Conservation (phyloP, 2,113 vertebrate genomes). For the Lethenteron reissneri region DNA sequence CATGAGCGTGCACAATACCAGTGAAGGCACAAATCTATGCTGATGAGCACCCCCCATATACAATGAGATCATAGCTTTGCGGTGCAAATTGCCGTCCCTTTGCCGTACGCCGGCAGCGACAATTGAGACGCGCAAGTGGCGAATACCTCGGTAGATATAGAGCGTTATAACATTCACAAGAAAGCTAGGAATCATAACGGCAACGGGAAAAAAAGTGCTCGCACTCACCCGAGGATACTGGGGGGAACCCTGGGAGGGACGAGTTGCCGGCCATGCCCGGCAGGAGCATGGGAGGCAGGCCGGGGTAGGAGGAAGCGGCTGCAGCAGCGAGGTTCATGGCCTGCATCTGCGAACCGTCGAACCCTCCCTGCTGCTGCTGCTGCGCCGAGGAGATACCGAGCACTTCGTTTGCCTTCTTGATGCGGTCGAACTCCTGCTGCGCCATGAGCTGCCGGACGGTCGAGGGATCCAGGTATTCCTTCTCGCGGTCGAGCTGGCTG, state of each 20-base stretch:
- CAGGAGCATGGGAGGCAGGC: constrained; percentile 82
- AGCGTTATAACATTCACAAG: too few relatives aligned
- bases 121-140: too few relatives aligned
- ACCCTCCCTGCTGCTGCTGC: constrained; percentile 56
- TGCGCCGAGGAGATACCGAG: constrained; percentile 50
- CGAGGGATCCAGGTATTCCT: constrained; percentile 96
- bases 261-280: constrained; percentile 71
- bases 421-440: constrained; percentile 94
- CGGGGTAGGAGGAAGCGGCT: constrained; percentile 29
- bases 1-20: too few relatives aligned
- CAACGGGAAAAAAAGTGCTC: background rate
- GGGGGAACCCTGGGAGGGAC: constrained; percentile 81
- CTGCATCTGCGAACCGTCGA: constrained; percentile 73
- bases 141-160: too few relatives aligned
- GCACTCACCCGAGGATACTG: constrained; percentile 86
- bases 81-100: too few relatives aligned
- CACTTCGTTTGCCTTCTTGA: constrained; percentile 97
- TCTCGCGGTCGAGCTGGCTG: constrained; percentile 94
- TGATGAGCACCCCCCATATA: too few relatives aligned
- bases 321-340: constrained; percentile 76
- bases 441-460: constrained; percentile 97
- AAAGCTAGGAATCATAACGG: too few relatives aligned
- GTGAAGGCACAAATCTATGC: too few relatives aligned
- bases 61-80: too few relatives aligned
- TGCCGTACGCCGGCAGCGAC: too few relatives aligned